These are phyloP conservation scores for Anguilla obscura DNA, from an alignment of 2,797 vertebrate genomes.

Conservation along the genomic window DNA sequence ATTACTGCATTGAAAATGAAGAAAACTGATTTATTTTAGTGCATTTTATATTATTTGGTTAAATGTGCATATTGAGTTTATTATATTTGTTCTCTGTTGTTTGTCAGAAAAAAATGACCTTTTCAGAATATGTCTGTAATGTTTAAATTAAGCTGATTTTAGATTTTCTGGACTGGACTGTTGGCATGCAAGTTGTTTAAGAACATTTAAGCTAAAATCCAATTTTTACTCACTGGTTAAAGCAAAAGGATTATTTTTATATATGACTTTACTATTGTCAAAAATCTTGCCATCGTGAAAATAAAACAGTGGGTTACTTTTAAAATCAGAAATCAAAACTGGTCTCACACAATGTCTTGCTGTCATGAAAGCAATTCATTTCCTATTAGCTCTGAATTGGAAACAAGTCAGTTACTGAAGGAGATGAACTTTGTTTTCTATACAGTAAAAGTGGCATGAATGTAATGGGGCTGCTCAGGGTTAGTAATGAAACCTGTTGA, in stretches of 20 bases:
- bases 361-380: slow-evolving; percentile 33
- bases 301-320: slow-evolving; percentile 29
- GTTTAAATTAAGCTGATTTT: slow-evolving; percentile 74
- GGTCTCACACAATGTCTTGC: slow-evolving; percentile 23
- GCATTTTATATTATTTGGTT: slow-evolving; percentile 65
- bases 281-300: slow-evolving; percentile 27
- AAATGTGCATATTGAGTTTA: slow-evolving; percentile 76
- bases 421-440: slow-evolving; percentile 71
- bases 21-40: slow-evolving; percentile 78
- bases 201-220: slow-evolving; percentile 47
- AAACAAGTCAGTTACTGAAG: slow-evolving; percentile 61
- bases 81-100: slow-evolving; percentile 72
- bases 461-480: slow-evolving; percentile 82
- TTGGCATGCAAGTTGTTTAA: slow-evolving; percentile 57
- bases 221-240: slow-evolving; percentile 33
- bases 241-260: slow-evolving; percentile 17
- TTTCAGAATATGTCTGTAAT: slow-evolving; percentile 69
- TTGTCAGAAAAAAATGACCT: slow-evolving; percentile 69
- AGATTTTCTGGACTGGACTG: slow-evolving; percentile 74
- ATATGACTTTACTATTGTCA: slow-evolving; percentile 31
- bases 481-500: slow-evolving; percentile 75
- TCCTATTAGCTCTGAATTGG: slow-evolving; percentile 56
- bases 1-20: slow-evolving; percentile 82
- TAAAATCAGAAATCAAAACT: slow-evolving; percentile 22
- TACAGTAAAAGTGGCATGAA: slow-evolving; percentile 75